These are phyloP conservation scores for Drosophila planitibia DNA, from an alignment of 2,888 invertebrate genomes.

Conservation along the genomic window DNA sequence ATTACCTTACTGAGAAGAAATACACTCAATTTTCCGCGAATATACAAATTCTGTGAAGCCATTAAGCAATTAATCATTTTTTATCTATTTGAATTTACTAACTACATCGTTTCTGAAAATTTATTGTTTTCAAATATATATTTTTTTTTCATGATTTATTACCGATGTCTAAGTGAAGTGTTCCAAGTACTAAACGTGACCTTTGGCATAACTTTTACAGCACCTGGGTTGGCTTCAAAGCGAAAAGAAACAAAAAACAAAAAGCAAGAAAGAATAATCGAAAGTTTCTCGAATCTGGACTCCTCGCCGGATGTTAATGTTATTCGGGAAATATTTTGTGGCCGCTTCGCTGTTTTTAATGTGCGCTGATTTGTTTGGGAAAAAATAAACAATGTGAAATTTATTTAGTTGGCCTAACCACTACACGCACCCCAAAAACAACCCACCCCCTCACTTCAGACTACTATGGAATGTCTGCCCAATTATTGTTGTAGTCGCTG, in stretches of 20 bases:
- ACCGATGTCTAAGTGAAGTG: slow-evolving; percentile 1
- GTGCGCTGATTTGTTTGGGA: slow-evolving; percentile 75
- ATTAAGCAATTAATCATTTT: slow-evolving; percentile 4
- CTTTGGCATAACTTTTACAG: slow-evolving; percentile 18
- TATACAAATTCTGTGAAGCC: background rate
- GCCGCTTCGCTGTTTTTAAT: slow-evolving; percentile 72
- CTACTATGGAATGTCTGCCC: slow-evolving; percentile 51
- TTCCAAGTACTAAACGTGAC: background rate
- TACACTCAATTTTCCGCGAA: background rate
- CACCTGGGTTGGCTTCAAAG: slow-evolving; percentile 43
- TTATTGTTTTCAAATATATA: background rate
- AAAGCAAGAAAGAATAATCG: background rate
- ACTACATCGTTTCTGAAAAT: background rate
- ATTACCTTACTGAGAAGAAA: background rate
- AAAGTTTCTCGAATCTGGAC: slow-evolving; percentile 5
- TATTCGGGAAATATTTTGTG: slow-evolving; percentile 57
- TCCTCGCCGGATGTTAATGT: slow-evolving; percentile 61
- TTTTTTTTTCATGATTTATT: background rate
- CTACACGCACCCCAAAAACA: background rate
- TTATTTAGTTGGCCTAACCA: slow-evolving; percentile 67
- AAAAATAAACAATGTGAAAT: slow-evolving; percentile 75
- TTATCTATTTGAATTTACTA: slow-evolving; percentile 1
- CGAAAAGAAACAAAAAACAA: slow-evolving; percentile 12
- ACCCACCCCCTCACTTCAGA: background rate
- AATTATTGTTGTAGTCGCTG: slow-evolving; percentile 28